Evolutionary conservation across 2,113 vertebrate species (phyloP).

Genomic region (Campylomormyrus numenius): DNA sequence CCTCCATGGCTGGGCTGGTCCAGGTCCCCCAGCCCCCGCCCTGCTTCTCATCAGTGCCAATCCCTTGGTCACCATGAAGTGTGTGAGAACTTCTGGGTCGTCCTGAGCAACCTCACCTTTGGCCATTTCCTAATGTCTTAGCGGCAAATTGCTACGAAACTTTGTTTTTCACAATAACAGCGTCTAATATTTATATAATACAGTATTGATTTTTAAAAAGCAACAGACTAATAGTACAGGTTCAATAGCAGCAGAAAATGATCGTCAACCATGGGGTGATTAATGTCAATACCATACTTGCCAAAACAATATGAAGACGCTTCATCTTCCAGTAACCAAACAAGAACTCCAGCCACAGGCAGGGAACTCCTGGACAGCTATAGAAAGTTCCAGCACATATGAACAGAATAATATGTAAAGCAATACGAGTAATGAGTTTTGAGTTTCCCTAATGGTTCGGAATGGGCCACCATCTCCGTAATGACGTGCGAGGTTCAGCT

Average conservation of each 20-base stretch:
- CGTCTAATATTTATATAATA: neutral
- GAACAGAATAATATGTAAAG: neutral
- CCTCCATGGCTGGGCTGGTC: slow-evolving; percentile 11
- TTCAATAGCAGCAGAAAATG: neutral
- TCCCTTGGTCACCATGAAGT: neutral
- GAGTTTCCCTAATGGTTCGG: neutral
- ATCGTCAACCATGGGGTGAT: neutral
- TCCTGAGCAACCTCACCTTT: neutral
- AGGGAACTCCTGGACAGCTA: neutral
- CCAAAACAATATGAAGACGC: neutral
- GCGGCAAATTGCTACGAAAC: neutral
- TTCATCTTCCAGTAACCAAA: neutral
- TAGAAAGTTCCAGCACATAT: neutral
- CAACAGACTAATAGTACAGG: neutral
- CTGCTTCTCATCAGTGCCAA: slow-evolving; percentile 27
- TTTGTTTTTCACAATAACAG: neutral
- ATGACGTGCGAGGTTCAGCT: neutral
- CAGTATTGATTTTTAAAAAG: neutral
- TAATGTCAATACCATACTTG: neutral
- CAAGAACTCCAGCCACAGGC: neutral
- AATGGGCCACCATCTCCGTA: neutral
- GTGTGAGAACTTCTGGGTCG: neutral
- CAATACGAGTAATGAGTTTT: neutral
- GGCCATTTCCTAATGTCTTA: neutral
- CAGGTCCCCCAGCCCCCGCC: slow-evolving; percentile 9